phyloP scores from a whole-genome alignment of 2,113 vertebrate genomes.

The Prunella himalayana region DNA sequence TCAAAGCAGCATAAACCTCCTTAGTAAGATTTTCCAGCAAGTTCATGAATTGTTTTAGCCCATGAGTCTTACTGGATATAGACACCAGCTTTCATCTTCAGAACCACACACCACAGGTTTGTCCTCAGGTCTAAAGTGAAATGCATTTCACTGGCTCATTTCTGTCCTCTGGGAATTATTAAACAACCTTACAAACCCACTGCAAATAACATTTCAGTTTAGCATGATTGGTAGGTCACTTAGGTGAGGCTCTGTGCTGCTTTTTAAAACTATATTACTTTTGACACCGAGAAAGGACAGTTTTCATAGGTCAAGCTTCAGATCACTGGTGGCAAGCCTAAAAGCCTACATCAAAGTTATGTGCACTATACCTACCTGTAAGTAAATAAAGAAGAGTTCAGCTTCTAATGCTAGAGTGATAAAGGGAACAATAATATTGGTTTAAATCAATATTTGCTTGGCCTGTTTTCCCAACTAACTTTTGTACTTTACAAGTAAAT shows the following conservation, averaged over 20 bases:
- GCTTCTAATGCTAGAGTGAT: not conserved
- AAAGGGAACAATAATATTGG: slow-evolving; percentile 25
- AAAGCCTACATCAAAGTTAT: slow-evolving; percentile 35
- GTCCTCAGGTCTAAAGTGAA: not conserved
- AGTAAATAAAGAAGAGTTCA: slow-evolving; percentile 50
- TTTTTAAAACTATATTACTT: slow-evolving; percentile 33
- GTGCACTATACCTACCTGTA: not conserved
- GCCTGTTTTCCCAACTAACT: slow-evolving; percentile 23
- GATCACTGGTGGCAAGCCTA: not conserved
- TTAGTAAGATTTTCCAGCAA: not conserved
- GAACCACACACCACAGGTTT: not conserved
- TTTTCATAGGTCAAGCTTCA: slow-evolving; percentile 36
- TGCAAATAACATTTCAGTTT: slow-evolving; percentile 41
- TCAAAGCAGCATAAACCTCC: not conserved
- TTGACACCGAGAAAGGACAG: not conserved
- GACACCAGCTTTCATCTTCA: not conserved
- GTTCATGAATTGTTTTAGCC: not conserved
- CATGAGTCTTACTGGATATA: not conserved
- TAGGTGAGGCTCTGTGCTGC: not conserved
- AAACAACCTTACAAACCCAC: slow-evolving; percentile 17
- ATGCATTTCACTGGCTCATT: slow-evolving; percentile 13
- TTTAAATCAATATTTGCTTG: slow-evolving; percentile 54
- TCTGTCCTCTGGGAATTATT: slow-evolving; percentile 8
- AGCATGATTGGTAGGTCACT: slow-evolving; percentile 35
- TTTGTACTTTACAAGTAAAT: slow-evolving; percentile 11